Percentiles rank a stretch among this genome's conserved stretches.
phyloP scores from a whole-genome alignment of 1,140 invertebrate genomes.

The Drosophila arizonae region DNA sequence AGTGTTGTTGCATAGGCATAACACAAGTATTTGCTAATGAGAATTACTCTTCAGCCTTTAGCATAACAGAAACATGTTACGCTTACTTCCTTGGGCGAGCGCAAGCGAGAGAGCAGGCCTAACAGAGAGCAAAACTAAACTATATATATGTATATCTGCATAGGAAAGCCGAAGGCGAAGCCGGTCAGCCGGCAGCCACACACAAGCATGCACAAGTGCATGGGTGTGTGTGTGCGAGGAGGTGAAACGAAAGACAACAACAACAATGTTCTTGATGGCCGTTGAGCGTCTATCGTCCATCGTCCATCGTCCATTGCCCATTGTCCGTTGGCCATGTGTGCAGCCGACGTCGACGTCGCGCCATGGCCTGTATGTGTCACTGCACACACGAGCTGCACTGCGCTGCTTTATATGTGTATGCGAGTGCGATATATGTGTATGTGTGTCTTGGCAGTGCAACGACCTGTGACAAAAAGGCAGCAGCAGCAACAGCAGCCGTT shows the following conservation, averaged over 20 bases:
- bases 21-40: conserved; percentile 46
- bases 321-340: conserved; percentile 31
- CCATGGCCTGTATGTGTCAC: conserved; percentile 74
- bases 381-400: conserved; percentile 52
- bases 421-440: conserved; percentile 28
- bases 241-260: conserved; percentile 14
- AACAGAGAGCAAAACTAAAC: conserved; percentile 28
- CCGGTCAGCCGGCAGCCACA: conserved; percentile 43
- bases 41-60: conserved; percentile 41
- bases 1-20: conserved; percentile 33
- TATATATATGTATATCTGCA: conserved; percentile 39
- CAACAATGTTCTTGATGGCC: conserved; percentile 48
- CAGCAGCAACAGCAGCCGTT: conserved; percentile 35
- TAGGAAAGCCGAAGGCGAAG: conserved; percentile 39
- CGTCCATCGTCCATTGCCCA: conserved; percentile 22
- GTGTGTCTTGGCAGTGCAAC: conserved; percentile 62
- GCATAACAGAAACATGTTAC: conserved; percentile 49
- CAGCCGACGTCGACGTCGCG: conserved; percentile 39
- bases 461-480: conserved; percentile 79
- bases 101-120: conserved; percentile 12
- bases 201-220: no score
- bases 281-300: conserved; percentile 13
- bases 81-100: conserved; percentile 22
- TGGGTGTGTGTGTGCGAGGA: not conserved
- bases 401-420: conserved; percentile 11